phyloP scores from a whole-genome alignment of 2,888 invertebrate genomes.

The Acholoe squamosa region DNA sequence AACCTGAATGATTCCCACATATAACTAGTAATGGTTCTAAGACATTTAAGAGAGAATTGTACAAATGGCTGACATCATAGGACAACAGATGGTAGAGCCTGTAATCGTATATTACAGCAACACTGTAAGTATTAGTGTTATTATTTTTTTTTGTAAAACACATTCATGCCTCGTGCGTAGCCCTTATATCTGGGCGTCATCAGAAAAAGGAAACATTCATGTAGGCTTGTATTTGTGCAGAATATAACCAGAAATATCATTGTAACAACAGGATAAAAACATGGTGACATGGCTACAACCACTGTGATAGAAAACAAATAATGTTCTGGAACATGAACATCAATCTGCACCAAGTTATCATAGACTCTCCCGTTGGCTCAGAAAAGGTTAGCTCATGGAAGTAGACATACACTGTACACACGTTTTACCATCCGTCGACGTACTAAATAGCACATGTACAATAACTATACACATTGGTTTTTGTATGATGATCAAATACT shows the following conservation, averaged over 20 bases:
- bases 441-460: constrained; percentile 50
- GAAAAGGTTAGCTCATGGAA: constrained; percentile 27
- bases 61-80: background rate
- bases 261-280: background rate
- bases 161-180: background rate
- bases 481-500: constrained; percentile 35
- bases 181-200: background rate
- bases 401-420: constrained; percentile 50
- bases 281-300: background rate
- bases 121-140: background rate
- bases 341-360: constrained; percentile 40
- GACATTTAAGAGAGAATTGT: background rate
- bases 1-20: constrained; percentile 42
- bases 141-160: background rate
- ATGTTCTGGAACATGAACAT: background rate
- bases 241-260: constrained; percentile 31
- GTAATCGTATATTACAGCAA: background rate
- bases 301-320: background rate
- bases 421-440: constrained; percentile 30
- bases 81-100: constrained; percentile 25
- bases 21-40: constrained; percentile 23
- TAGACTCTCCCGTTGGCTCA: constrained; percentile 38
- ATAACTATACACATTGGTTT: constrained; percentile 41
- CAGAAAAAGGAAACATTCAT: background rate
- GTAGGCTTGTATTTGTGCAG: background rate